These are phyloP conservation scores for Oscheius sp. DNA, from an alignment of 2,888 invertebrate genomes.

Conservation along the genomic window DNA sequence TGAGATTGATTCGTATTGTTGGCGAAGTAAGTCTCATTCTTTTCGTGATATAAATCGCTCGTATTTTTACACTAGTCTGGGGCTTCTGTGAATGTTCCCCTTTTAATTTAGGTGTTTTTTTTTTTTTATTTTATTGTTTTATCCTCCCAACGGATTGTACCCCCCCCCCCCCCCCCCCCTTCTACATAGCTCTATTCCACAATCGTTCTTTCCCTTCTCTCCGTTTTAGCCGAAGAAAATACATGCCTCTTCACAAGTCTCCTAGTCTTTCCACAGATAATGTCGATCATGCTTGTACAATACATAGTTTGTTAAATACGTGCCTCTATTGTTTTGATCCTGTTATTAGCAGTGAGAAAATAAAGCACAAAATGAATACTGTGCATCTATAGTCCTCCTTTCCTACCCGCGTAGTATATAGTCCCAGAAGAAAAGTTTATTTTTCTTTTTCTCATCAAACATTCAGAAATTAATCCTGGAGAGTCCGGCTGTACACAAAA, in stretches of 20 bases:
- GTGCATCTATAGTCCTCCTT: neutral
- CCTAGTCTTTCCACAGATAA: constrained; percentile 16
- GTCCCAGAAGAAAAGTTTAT: neutral
- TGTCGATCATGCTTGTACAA: neutral
- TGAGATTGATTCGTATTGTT: constrained; percentile 69
- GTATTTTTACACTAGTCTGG: constrained; percentile 1
- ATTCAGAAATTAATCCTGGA: constrained; percentile 69
- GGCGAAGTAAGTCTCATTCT: constrained; percentile 65
- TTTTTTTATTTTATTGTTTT: constrained; percentile 10
- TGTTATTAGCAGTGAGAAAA: no score
- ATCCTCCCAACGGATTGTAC: no score
- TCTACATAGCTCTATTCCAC: constrained; percentile 1
- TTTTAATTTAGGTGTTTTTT: neutral
- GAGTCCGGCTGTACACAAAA: constrained; percentile 69
- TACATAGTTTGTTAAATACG: neutral
- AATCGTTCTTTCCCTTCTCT: constrained; percentile 10
- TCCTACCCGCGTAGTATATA: neutral
- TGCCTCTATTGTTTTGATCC: neutral
- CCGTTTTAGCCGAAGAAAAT: neutral
- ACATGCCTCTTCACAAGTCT: constrained; percentile 5
- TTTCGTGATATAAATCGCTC: constrained; percentile 10
- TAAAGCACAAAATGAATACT: neutral
- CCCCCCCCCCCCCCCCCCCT: no score
- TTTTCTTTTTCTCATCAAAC: constrained; percentile 7
- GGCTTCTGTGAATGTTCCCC: constrained; percentile 9